Base-by-base conservation (phyloP, 2,797 vertebrate species). In the Syngnathus rostellatus region DNA sequence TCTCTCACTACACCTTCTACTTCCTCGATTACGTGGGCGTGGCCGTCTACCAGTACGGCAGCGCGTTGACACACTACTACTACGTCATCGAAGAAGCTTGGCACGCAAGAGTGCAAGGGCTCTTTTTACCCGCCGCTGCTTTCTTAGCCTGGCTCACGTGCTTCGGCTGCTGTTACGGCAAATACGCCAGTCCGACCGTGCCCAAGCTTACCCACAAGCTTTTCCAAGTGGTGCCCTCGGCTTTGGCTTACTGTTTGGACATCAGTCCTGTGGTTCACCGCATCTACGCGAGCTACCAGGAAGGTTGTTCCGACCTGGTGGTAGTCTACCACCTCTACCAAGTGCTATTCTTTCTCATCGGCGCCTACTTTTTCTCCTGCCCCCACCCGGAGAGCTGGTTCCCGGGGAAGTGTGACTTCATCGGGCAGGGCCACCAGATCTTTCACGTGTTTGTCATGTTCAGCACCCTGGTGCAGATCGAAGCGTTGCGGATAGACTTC, bases 1-100 rank as follows among this genome's bases (percentile, higher is more conserved):
- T 98, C 80, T 97, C 95, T 79, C 94, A 95, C 81, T 98, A 95
- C 81, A 86, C 91, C 40, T 98, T 98, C 87, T 98, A 95, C 88
- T 98, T 98, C 86, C 77, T 98, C 85, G 96, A 98, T 88, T 98
- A 98, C 0, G 93, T 98, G 55, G 96, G 96, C 0, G 95, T 98
- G 0, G 93, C 96, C 0, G 78, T 94, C 8, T 98, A 98, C 86
- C 96, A 98, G 83, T 98, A 95, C 0, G 92, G 94, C 84, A 97
- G 95, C 0, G 96, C 94, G 3, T 78, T 98, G 74, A 92, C 83
- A 0, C 96, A 98, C 76, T 98, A 93, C 82, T 98, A 98, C 85
- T 98, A 98, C 0, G 86, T 91, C 79, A 92, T 95, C 0, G 94
- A 97, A 84, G 91, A 94, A 0, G 70, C 87, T 65, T 95, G 95